Evolutionary conservation across 2,888 invertebrate species (phyloP).

Genomic region (Charanyca ferruginea): DNA sequence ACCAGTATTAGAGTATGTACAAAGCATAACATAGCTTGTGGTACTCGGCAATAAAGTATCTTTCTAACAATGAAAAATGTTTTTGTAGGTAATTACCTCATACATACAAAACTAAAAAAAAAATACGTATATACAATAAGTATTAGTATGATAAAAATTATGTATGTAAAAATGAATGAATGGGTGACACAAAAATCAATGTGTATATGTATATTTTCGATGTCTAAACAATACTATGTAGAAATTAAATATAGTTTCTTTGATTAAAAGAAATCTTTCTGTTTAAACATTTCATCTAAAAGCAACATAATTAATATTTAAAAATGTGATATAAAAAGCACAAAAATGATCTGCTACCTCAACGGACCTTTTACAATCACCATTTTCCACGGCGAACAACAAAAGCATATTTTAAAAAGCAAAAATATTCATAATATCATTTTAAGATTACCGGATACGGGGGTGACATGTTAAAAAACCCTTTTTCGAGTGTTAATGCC

Average conservation of each 20-base stretch:
- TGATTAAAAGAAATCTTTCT: background rate
- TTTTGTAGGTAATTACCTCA: too few species aligned
- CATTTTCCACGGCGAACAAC: constrained; percentile 77
- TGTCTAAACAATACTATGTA: too few species aligned
- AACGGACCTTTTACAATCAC: constrained; percentile 36
- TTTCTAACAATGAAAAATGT: too few species aligned
- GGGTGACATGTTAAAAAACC: constrained; percentile 90
- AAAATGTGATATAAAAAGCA: background rate
- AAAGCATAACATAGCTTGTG: too few species aligned
- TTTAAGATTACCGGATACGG: constrained; percentile 87
- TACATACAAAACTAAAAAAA: too few species aligned
- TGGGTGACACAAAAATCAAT: too few species aligned
- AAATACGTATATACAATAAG: too few species aligned
- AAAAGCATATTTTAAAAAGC: constrained; percentile 78
- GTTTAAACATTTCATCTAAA: constrained; percentile 1
- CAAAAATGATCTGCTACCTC: constrained; percentile 50
- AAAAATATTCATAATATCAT: constrained; percentile 78
- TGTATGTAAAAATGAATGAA: too few species aligned
- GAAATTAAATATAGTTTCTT: background rate
- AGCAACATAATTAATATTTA: constrained; percentile 7
- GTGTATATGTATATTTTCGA: too few species aligned
- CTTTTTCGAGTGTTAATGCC: constrained; percentile 89
- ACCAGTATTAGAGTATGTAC: too few species aligned
- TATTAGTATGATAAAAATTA: too few species aligned
- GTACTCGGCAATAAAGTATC: too few species aligned